These are phyloP conservation scores for Hydropotes inermis DNA, from an alignment of 2,113 vertebrate species.

Conservation along the genomic window DNA sequence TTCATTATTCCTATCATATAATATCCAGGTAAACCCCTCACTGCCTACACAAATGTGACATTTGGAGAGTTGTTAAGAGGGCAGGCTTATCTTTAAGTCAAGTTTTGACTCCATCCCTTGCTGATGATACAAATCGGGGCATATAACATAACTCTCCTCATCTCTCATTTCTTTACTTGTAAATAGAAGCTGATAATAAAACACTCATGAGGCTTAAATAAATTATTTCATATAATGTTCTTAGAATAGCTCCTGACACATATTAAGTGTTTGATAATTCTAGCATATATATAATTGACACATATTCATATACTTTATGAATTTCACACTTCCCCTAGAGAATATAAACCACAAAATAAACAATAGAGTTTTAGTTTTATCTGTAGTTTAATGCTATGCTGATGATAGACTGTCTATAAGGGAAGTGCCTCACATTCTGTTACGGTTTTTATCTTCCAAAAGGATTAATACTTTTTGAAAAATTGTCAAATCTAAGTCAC, in stretches of 20 bases:
- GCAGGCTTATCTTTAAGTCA: not conserved
- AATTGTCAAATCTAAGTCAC: not conserved
- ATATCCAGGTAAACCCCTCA: not conserved
- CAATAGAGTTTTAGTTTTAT: not conserved
- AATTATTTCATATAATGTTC: not conserved
- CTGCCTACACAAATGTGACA: not conserved
- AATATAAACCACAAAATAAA: not conserved
- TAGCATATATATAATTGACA: not conserved
- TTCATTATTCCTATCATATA: not conserved
- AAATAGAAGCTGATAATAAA: not conserved
- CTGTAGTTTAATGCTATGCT: not conserved
- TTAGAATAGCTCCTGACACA: not conserved
- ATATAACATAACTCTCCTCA: not conserved
- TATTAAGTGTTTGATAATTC: not conserved
- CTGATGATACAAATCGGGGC: not conserved
- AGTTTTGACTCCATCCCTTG: not conserved
- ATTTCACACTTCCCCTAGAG: not conserved
- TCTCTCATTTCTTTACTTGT: not conserved
- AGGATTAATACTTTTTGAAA: not conserved
- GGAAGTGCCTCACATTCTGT: not conserved
- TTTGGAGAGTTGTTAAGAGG: not conserved
- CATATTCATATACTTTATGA: not conserved
- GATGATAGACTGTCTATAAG: not conserved
- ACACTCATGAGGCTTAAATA: not conserved
- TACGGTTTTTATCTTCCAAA: not conserved